Conservation (phyloP, 1,140 invertebrate genomes). For the Aphelenchoides besseyi region DNA sequence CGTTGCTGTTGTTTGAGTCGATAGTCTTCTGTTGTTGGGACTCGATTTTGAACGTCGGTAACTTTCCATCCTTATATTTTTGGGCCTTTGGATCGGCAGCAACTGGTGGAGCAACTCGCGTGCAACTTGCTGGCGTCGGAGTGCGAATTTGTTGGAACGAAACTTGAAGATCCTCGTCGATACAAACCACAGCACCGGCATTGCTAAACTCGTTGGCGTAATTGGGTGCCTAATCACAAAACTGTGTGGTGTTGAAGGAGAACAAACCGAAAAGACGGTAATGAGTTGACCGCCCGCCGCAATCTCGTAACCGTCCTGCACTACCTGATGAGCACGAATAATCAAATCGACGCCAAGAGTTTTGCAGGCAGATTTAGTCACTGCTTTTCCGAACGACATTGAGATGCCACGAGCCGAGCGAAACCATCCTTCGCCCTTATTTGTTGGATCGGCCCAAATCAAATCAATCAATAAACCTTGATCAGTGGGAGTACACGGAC, state of each 20-base stretch:
- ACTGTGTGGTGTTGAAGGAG: not conserved
- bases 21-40: not conserved
- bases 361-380: constrained; percentile 34
- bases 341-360: constrained; percentile 42
- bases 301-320: constrained; percentile 52
- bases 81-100: constrained; percentile 22
- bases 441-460: constrained; percentile 50
- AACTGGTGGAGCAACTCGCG: constrained; percentile 32
- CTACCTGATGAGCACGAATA: constrained; percentile 50
- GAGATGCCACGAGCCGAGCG: constrained; percentile 41
- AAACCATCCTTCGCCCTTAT: constrained; percentile 49
- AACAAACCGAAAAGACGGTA: constrained; percentile 42
- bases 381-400: constrained; percentile 45
- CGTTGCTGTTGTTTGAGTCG: too few relatives aligned
- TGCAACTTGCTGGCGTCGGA: constrained; percentile 32
- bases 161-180: constrained; percentile 43
- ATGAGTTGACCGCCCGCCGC: constrained; percentile 42
- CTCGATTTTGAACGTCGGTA: constrained; percentile 33
- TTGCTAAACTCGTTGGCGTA: constrained; percentile 48
- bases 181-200: constrained; percentile 48
- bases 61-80: not conserved
- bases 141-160: constrained; percentile 39
- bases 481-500: constrained; percentile 46
- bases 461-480: constrained; percentile 47
- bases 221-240: constrained; percentile 34